Conservation (phyloP, 2,888 invertebrate species). For the Lordiphosa fenestrarum region DNA sequence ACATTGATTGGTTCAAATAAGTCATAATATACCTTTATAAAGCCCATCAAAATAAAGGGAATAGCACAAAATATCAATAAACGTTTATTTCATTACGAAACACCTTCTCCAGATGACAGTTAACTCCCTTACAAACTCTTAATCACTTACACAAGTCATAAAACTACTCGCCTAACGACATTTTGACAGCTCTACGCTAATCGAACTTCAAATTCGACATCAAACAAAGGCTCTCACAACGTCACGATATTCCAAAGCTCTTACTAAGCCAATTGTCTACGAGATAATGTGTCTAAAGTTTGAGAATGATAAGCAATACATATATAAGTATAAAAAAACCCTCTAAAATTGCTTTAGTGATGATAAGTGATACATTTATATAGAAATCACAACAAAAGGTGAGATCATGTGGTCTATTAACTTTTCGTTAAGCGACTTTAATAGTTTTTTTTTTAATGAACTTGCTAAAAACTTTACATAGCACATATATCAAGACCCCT, state of each 20-base stretch:
- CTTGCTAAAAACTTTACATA: constrained; percentile 34
- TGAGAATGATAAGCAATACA: no score
- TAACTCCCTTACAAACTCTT: background rate
- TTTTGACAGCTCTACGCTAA: constrained; percentile 14
- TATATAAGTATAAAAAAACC: background rate
- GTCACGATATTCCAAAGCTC: constrained; percentile 12
- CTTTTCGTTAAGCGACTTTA: constrained; percentile 12
- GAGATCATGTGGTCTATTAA: constrained; percentile 54
- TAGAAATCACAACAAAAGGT: constrained; percentile 24
- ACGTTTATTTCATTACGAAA: background rate
- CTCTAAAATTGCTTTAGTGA: background rate
- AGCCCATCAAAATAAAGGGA: no score
- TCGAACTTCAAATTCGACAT: constrained; percentile 19
- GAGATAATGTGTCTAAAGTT: constrained; percentile 10
- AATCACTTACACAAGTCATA: constrained; percentile 27
- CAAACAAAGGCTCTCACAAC: constrained; percentile 3
- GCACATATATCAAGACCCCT: constrained; percentile 18
- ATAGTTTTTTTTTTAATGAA: constrained; percentile 47
- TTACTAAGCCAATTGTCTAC: constrained; percentile 15
- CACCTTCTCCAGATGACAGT: background rate
- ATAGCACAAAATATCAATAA: no score
- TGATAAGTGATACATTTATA: constrained; percentile 23
- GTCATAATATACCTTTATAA: no score
- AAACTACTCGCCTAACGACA: constrained; percentile 32
- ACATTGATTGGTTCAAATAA: no score